phyloP scores from a whole-genome alignment of 2,113 vertebrate species.

The Burhinus bistriatus region DNA sequence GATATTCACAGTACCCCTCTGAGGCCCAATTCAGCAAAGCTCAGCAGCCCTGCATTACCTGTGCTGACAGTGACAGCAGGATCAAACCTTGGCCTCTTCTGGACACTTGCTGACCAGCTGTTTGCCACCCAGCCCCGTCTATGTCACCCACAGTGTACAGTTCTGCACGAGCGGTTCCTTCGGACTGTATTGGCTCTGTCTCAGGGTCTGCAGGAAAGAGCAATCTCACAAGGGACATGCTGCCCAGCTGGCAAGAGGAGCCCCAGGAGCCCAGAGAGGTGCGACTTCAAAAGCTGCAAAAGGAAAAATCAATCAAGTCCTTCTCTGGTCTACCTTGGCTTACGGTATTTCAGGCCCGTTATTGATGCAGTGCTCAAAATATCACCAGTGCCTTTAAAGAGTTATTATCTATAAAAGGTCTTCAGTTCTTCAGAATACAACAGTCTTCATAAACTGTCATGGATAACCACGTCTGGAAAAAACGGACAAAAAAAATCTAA shows the following conservation, averaged over 20 bases:
- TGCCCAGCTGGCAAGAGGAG: background rate
- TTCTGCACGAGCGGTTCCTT: background rate
- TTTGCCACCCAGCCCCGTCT: background rate
- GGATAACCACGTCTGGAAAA: background rate
- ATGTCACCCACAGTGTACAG: background rate
- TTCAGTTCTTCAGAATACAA: background rate
- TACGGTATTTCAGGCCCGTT: background rate
- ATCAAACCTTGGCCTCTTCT: background rate
- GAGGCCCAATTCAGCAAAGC: too few species aligned
- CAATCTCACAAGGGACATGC: fast-evolving
- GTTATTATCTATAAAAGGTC: background rate
- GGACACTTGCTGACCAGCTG: background rate
- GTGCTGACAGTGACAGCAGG: background rate
- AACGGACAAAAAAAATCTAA: too few species aligned
- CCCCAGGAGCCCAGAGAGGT: background rate
- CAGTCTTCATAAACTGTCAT: background rate
- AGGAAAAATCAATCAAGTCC: background rate
- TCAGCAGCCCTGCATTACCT: background rate
- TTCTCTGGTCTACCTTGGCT: background rate
- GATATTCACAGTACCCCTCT: background rate
- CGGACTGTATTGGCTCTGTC: too few species aligned
- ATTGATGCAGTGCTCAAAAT: background rate
- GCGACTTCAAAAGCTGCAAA: background rate
- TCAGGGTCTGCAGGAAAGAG: background rate
- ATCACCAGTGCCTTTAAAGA: background rate